Evolutionary conservation across 2,888 invertebrate species (phyloP), one percentile per base, ranked within the genome.

Genomic region (Ganaspis brasiliensis): DNA sequence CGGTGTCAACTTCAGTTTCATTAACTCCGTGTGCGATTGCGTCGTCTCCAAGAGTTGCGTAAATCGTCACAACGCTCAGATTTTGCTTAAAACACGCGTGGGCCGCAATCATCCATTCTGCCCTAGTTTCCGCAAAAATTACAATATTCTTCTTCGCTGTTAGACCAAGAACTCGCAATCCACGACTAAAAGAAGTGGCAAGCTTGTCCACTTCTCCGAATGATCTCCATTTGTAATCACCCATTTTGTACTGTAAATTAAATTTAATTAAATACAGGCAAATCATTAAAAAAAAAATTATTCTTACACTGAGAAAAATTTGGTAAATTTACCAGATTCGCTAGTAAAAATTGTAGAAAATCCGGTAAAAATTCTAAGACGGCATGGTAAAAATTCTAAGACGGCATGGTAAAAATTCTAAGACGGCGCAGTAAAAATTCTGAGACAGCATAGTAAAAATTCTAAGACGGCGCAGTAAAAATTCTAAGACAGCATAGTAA

Each of bases 91-190:
- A 98, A 92, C 98, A 97, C 73, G 98, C 98, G 89, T 99, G 97
- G 0, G 98, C 98, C 0, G 98, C 96, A 71, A 99, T 93, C 95
- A 99, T 96, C 99, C 99, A 99, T 92, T 99, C 99, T 67, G 97
- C 97, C 84, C 99, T 94, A 0, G 99, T 99, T 92, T 99, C 99
- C 0, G 99, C 98, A 93, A 98, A 99, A 88, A 99, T 95, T 74
- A 97, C 98, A 83, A 99, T 94, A 91, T 96, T 97, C 80, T 94
- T 92, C 10, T 94, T 93, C 9, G 96, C 95, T 84, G 92, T 91
- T 86, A 96, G 94, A 35, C 98, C 98, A 49, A 97, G 92, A 87
- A 95, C 95, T 55, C 96, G 93, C 80, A 99, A 93, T 0, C 99
- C 99, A 76, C 95, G 95, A 67, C 97, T 97, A 91, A 99, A 96